Conservation (phyloP, 2,888 invertebrate genomes). For the Agrochola circellaris region DNA sequence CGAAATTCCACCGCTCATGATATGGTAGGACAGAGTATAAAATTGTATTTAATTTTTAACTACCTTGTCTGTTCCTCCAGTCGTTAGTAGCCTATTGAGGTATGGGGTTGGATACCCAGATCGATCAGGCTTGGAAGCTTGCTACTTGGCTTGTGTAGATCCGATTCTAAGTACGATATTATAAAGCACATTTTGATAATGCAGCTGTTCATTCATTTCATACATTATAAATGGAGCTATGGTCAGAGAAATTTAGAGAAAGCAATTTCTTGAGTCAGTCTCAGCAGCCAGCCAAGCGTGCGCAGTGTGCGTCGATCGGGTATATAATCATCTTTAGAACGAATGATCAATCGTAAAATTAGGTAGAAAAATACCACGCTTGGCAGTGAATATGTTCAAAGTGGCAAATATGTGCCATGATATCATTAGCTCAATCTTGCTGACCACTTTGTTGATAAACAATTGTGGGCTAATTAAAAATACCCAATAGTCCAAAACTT, state of each 20-base stretch:
- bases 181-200: not conserved
- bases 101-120: not conserved
- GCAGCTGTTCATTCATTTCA: not conserved
- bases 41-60: not conserved
- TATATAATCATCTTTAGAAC: not conserved
- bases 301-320: not conserved
- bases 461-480: not conserved
- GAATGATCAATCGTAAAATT: not conserved
- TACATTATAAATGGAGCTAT: not conserved
- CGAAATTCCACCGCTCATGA: constrained; percentile 82
- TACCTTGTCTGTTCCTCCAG: not conserved
- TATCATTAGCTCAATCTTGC: not conserved
- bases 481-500: too few relatives aligned
- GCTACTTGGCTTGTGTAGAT: not conserved
- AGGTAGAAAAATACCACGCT: not conserved
- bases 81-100: not conserved
- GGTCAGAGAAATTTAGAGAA: not conserved
- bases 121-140: too few relatives aligned
- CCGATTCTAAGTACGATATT: not conserved
- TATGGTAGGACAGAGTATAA: constrained; percentile 73
- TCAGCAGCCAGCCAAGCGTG: not conserved
- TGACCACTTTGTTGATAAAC: not conserved
- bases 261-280: not conserved
- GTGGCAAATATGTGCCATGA: not conserved
- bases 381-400: not conserved